Conservation (phyloP, 2,797 vertebrate genomes). For the Triplophysa yarkandensis region DNA sequence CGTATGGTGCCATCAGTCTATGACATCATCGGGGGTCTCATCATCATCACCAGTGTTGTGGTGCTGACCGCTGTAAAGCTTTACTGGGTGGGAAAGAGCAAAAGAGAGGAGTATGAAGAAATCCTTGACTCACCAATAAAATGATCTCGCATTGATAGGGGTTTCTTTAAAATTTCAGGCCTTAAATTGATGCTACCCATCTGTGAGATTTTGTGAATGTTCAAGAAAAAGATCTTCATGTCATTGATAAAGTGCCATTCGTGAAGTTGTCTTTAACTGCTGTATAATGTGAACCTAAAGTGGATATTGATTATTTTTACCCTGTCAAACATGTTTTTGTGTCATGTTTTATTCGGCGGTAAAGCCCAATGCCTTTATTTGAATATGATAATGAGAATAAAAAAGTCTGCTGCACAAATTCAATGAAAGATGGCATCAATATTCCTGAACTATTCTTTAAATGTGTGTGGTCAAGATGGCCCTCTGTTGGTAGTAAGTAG, state of each 20-base stretch:
- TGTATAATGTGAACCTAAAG: conserved; percentile 70
- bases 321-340: conserved; percentile 1
- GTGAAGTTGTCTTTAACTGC: conserved; percentile 57
- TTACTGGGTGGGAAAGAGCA: conserved; percentile 79
- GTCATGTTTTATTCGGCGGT: neutral
- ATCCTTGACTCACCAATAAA: conserved; percentile 95
- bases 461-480: conserved; percentile 13
- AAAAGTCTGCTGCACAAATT: neutral
- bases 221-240: conserved; percentile 64
- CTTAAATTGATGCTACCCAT: conserved; percentile 4
- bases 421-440: neutral
- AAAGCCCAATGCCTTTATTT: neutral
- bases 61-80: conserved; percentile 90
- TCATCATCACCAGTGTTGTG: conserved; percentile 88
- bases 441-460: conserved; percentile 1
- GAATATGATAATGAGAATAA: neutral
- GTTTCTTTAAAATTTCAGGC: conserved; percentile 10
- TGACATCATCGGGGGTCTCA: conserved; percentile 84
- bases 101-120: conserved; percentile 89
- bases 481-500: conserved; percentile 23
- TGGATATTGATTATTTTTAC: neutral
- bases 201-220: conserved; percentile 69
- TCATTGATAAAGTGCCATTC: conserved; percentile 74
- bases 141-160: conserved; percentile 67
- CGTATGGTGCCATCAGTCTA: conserved; percentile 82